These are phyloP conservation scores for Enteromius unitaeniatus DNA, from an alignment of 2,797 vertebrate genomes.

Conservation along the genomic window DNA sequence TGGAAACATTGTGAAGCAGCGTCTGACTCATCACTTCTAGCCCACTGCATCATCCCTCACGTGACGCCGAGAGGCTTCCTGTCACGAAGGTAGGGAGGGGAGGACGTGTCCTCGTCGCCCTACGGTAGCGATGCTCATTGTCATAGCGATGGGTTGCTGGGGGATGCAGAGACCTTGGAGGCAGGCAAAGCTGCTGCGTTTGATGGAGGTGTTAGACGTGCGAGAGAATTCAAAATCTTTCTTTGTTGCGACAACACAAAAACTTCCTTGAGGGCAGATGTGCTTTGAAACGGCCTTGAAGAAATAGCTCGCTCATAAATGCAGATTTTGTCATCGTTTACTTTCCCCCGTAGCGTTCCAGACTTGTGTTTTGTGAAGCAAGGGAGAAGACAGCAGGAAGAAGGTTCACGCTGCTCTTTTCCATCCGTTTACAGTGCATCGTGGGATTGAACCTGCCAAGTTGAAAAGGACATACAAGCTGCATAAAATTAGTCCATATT, in stretches of 20 bases:
- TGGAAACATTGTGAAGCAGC: conserved; percentile 77
- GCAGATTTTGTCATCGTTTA: conserved; percentile 13
- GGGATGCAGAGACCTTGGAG: conserved; percentile 48
- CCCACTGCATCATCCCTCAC: conserved; percentile 72
- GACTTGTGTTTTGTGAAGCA: neutral
- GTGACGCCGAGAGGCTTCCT: conserved; percentile 68
- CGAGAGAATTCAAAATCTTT: neutral
- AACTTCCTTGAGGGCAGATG: conserved; percentile 14
- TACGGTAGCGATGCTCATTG: conserved; percentile 28
- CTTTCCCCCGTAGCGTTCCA: neutral
- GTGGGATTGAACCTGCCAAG: neutral
- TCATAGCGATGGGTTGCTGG: conserved; percentile 44
- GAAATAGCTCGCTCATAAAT: neutral
- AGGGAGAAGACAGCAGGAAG: neutral
- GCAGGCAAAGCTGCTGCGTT: conserved; percentile 14
- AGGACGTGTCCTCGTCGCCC: conserved; percentile 23
- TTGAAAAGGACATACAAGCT: neutral
- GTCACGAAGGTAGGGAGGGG: conserved; percentile 60
- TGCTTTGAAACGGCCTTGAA: neutral
- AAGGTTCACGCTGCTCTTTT: neutral
- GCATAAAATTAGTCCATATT: neutral
- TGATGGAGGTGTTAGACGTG: conserved; percentile 3
- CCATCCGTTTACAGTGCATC: neutral
- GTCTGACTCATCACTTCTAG: conserved; percentile 82
- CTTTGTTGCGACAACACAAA: conserved; percentile 3